These are phyloP conservation scores for Byasa hedistus DNA, from an alignment of 2,888 invertebrate species.

Conservation along the genomic window DNA sequence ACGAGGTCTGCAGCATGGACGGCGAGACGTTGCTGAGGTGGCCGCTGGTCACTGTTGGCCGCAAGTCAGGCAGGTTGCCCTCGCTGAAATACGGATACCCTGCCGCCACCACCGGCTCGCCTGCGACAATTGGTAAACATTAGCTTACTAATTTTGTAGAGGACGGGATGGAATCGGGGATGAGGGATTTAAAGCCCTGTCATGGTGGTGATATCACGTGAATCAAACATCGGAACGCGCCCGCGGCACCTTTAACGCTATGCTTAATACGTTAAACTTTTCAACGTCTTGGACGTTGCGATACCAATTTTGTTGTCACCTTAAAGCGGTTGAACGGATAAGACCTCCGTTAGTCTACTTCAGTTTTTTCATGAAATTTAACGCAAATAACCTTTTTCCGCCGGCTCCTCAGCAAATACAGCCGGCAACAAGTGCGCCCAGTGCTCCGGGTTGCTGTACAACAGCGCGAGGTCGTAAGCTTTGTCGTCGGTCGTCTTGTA, in stretches of 20 bases:
- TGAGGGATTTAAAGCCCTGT: too few relatives aligned
- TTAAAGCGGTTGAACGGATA: too few relatives aligned
- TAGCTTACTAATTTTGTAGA: too few relatives aligned
- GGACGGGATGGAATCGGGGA: too few relatives aligned
- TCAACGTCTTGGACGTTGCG: too few relatives aligned
- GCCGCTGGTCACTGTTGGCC: slow-evolving; percentile 78
- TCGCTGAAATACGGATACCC: slow-evolving; percentile 81
- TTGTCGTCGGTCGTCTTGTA: slow-evolving; percentile 69
- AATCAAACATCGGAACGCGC: too few relatives aligned
- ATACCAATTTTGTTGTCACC: too few relatives aligned
- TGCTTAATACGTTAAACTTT: too few relatives aligned
- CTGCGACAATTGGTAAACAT: slow-evolving; percentile 49
- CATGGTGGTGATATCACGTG: too few relatives aligned
- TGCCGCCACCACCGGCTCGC: slow-evolving; percentile 79
- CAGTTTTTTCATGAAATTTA: too few relatives aligned
- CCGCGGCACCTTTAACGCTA: too few relatives aligned
- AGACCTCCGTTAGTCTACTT: not conserved
- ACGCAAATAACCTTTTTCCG: slow-evolving; percentile 56
- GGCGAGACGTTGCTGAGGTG: slow-evolving; percentile 76
- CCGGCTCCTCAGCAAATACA: slow-evolving; percentile 51
- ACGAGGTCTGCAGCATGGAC: slow-evolving; percentile 81
- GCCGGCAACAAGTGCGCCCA: slow-evolving; percentile 56
- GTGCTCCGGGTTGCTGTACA: slow-evolving; percentile 61
- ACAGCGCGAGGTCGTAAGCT: slow-evolving; percentile 71
- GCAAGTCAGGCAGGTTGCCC: slow-evolving; percentile 57